Conservation (phyloP, 1,140 invertebrate genomes). For the Luehdorfia chinensis region DNA sequence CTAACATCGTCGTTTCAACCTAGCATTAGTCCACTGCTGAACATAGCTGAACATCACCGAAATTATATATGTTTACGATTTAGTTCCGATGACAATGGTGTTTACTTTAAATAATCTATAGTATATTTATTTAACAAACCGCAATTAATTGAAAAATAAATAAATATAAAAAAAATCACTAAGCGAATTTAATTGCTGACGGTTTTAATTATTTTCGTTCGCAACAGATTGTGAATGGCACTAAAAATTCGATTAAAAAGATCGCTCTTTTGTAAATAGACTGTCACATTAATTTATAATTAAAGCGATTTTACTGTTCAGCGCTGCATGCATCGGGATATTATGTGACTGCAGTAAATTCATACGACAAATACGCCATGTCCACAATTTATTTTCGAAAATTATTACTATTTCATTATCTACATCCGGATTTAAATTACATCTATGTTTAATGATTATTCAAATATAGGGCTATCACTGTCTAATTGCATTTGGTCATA, state of each 20-base stretch:
- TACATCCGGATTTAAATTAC: not conserved
- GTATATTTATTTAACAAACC: no score
- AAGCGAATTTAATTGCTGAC: slow-evolving; percentile 2
- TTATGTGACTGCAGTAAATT: not conserved
- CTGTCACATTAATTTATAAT: slow-evolving; percentile 17
- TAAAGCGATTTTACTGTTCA: slow-evolving; percentile 12
- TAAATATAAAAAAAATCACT: no score
- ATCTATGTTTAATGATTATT: not conserved
- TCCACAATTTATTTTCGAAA: slow-evolving; percentile 1
- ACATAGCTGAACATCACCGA: no score
- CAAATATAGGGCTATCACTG: no score
- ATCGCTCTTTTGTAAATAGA: slow-evolving; percentile 11
- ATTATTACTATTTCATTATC: not conserved
- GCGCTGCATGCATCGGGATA: not conserved
- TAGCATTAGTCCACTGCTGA: no score
- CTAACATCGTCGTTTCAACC: no score
- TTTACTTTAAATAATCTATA: no score
- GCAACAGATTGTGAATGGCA: slow-evolving; percentile 6
- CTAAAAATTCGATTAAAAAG: slow-evolving; percentile 1
- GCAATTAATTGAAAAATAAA: no score
- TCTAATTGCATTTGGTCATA: no score
- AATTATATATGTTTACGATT: no score
- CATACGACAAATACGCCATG: not conserved
- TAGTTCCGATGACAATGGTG: no score
- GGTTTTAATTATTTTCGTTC: slow-evolving; percentile 6